phyloP scores from a whole-genome alignment of 64 coral and sea anemone species.

The Montipora cactus region DNA sequence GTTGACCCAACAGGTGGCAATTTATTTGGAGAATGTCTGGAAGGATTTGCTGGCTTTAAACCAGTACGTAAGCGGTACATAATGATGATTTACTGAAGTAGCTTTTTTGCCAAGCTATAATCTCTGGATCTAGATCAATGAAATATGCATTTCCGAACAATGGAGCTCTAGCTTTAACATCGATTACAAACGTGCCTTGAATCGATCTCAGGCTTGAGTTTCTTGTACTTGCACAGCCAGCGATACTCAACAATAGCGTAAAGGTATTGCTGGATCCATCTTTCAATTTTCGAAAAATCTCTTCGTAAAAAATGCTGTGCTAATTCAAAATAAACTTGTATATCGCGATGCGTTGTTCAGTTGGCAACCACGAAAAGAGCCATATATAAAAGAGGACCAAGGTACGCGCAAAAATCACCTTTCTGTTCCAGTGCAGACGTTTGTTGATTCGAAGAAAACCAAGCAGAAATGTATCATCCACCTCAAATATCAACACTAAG shows the following conservation, averaged over 20 bases:
- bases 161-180: not conserved
- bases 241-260: not conserved
- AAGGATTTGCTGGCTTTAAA: slow-evolving; percentile 38
- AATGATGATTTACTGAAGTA: not conserved
- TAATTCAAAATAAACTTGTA: not conserved
- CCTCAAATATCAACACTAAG: not conserved
- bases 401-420: not conserved
- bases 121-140: not conserved
- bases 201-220: not conserved
- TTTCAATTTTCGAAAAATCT: not conserved
- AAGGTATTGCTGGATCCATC: slow-evolving; percentile 20
- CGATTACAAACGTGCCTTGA: not conserved
- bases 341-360: not conserved
- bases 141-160: not conserved
- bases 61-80: slow-evolving; percentile 61
- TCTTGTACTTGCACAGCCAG: not conserved
- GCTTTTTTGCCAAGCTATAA: not conserved
- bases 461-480: not conserved
- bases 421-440: not conserved
- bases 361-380: not conserved
- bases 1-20: slow-evolving; percentile 50
- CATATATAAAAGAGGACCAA: not conserved
- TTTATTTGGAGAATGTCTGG: slow-evolving; percentile 37
- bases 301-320: not conserved
- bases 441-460: not conserved